Base-by-base conservation (phyloP, 2,113 vertebrate species). In the Rhabdornis inornatus region DNA sequence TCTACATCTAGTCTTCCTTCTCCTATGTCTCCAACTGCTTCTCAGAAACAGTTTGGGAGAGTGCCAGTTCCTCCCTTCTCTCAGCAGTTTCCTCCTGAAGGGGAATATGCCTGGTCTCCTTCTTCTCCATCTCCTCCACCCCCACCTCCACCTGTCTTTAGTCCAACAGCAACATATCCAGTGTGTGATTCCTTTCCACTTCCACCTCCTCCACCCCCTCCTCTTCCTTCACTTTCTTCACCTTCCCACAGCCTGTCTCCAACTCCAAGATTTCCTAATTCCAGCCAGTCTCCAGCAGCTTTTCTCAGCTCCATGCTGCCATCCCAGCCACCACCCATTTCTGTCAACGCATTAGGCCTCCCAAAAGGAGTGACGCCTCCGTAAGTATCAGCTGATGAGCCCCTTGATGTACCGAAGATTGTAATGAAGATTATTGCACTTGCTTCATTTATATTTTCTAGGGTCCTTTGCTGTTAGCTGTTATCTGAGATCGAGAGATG, bases 291-390 rank as follows among this genome's bases (percentile, higher is more conserved):
- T 56, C 99, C 99, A 40, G 99, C 99, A 53, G 99, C 98, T 95
- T 99, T 98, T 97, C 98, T 99, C 96, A 99, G 99, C 86, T 98
- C 99, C 25, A 98, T 99, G 98, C 97, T 99, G 95, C 99, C 99
- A 5, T 97, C 98, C 65, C 97, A 98, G 83, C 97, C 98, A 3
- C 70, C 97, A 12, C 98, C 98, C 2, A 83, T 93, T 4, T 96
- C 98, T 7, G 98, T 99, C 97, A 99, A 99, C 53, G 98, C 99
- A 3, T 95, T 99, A 95, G 99, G 99, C 84, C 98, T 99, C 42
- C 99, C 99, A 0, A 99, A 98, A 97, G 99, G 99, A 80, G 98
- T 98, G 91, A 97, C 91, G n/a, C 98, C 98, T 85, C 96, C 94
- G 98, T 98, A 96, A 98, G 98, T 98, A 97, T 72, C 77, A 77